phyloP scores from a whole-genome alignment of 2,113 vertebrate species.

The Oreochromis aureus region DNA sequence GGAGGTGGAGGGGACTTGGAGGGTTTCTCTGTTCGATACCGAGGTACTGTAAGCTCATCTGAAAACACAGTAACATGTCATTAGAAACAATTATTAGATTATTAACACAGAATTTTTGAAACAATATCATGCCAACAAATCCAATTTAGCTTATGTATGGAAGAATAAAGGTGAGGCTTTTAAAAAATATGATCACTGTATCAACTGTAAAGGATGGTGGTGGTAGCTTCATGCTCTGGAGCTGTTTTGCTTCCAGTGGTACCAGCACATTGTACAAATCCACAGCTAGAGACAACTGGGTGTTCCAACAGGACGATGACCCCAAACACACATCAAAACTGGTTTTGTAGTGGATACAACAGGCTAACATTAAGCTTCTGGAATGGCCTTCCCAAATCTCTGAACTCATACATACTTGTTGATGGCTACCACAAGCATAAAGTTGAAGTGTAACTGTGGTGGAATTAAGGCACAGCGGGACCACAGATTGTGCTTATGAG shows the following conservation, averaged over 20 bases:
- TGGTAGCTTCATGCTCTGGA: not conserved
- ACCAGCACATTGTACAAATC: not conserved
- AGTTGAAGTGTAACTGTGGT: not conserved
- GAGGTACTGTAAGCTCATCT: slow-evolving; percentile 90
- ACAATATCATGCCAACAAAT: not conserved
- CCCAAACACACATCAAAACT: rapidly evolving
- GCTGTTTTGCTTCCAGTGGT: not conserved
- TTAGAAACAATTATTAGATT: not conserved
- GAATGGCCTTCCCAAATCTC: not conserved
- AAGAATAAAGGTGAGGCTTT: not conserved
- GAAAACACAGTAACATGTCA: not conserved
- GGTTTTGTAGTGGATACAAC: not conserved
- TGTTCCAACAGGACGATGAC: not conserved
- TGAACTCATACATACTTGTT: not conserved
- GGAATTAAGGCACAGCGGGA: too few relatives aligned
- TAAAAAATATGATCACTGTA: not conserved
- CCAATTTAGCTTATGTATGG: not conserved
- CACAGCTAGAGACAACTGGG: not conserved
- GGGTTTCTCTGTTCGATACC: slow-evolving; percentile 94
- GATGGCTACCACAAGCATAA: not conserved
- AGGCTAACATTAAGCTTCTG: not conserved
- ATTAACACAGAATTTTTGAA: not conserved
- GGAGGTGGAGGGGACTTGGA: slow-evolving; percentile 94
- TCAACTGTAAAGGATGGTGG: not conserved
- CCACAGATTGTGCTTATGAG: too few relatives aligned